These are phyloP conservation scores for Dicranocentrus wangi DNA, from an alignment of 2,888 invertebrate genomes.

Conservation along the genomic window DNA sequence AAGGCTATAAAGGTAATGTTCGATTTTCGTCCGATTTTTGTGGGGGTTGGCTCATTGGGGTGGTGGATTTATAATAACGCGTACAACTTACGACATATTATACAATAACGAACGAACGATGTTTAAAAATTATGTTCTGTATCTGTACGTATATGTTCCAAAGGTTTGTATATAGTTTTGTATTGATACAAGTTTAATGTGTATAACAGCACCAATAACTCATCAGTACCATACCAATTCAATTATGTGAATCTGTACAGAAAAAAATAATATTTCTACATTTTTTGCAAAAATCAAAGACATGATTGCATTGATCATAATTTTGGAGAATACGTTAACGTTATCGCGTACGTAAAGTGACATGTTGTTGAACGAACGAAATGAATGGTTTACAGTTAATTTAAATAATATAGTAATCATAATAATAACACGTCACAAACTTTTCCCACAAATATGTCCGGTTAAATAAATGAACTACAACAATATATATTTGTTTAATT, in stretches of 20 bases:
- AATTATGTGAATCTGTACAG: too few species aligned
- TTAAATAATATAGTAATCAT: too few species aligned
- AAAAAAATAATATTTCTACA: too few species aligned
- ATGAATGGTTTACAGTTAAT: too few species aligned
- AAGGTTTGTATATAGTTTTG: constrained; percentile 35
- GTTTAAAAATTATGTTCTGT: constrained; percentile 50
- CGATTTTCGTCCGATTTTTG: constrained; percentile 4
- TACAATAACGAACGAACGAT: constrained; percentile 24
- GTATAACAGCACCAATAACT: constrained; percentile 59
- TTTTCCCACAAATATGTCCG: too few species aligned
- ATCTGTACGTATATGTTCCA: constrained; percentile 61
- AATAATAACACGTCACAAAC: too few species aligned
- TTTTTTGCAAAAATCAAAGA: not conserved
- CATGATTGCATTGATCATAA: too few species aligned
- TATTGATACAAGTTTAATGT: constrained; percentile 14
- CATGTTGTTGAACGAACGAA: too few species aligned
- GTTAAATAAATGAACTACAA: too few species aligned
- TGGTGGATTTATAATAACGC: not conserved
- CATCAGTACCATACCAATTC: constrained; percentile 52
- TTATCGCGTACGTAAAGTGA: too few species aligned
- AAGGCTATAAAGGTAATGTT: constrained; percentile 21
- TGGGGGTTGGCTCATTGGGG: not conserved
- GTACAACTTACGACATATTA: not conserved
- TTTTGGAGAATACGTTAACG: too few species aligned
- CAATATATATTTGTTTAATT: too few species aligned